Evolutionary conservation across 92 coral and sea anemone genomes (phyloP).

Genomic region (Heteractis magnifica): DNA sequence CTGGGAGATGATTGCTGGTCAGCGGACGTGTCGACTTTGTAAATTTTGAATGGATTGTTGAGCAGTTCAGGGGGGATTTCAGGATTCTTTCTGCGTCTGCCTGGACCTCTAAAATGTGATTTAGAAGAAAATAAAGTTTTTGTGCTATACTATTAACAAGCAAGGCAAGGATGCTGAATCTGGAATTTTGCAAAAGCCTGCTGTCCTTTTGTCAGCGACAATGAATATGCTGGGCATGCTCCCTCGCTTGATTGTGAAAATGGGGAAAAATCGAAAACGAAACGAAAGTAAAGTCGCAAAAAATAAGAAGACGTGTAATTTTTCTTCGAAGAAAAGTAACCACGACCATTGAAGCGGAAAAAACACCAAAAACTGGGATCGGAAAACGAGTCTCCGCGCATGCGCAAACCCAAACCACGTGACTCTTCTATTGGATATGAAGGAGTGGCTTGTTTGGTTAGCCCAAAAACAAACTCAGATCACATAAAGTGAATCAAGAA

Average conservation of each 20-base stretch:
- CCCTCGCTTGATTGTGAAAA: too few relatives aligned
- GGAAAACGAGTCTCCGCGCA: background rate
- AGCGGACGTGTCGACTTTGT: constrained; percentile 55
- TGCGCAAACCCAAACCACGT: background rate
- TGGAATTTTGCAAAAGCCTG: background rate
- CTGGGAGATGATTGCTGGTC: constrained; percentile 30
- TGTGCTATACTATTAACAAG: background rate
- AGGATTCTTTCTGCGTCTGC: constrained; percentile 85
- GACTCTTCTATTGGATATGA: background rate
- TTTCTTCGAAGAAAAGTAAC: background rate
- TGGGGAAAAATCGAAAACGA: too few relatives aligned
- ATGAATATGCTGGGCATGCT: background rate
- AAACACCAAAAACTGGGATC: too few relatives aligned
- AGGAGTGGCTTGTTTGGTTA: background rate
- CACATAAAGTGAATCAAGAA: background rate
- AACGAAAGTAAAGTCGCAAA: too few relatives aligned
- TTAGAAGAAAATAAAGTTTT: background rate
- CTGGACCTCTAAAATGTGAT: constrained; percentile 67
- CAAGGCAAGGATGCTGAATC: background rate
- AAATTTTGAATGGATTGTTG: constrained; percentile 80
- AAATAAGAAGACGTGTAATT: background rate
- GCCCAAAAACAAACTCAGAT: background rate
- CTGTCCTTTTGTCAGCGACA: background rate
- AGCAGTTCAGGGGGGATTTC: constrained; percentile 87
- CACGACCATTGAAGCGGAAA: too few relatives aligned